These are phyloP conservation scores for Synanceia verrucosa DNA, from an alignment of 2,797 vertebrate species.

Conservation along the genomic window DNA sequence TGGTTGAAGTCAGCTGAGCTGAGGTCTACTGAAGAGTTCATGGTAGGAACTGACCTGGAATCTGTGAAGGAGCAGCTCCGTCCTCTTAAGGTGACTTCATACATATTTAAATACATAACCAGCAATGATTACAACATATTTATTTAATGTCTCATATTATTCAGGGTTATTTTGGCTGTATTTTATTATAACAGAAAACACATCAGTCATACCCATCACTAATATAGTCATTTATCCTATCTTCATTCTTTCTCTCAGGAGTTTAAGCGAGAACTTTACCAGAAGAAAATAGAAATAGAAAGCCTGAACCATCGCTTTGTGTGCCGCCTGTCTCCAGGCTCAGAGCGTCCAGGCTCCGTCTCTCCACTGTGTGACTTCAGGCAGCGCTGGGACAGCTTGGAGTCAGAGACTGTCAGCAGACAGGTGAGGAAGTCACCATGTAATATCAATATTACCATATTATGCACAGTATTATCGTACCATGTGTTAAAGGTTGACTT, in stretches of 20 bases:
- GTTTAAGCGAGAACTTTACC: slow-evolving; percentile 91
- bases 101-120: neutral
- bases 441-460: neutral
- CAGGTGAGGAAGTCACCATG: slow-evolving; percentile 77
- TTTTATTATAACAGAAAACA: neutral
- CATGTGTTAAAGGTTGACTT: neutral
- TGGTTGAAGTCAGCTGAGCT: slow-evolving; percentile 88
- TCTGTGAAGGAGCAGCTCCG: slow-evolving; percentile 88
- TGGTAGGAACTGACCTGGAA: slow-evolving; percentile 85
- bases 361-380: slow-evolving; percentile 82
- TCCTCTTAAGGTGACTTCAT: slow-evolving; percentile 86
- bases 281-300: slow-evolving; percentile 91
- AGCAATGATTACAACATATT: neutral
- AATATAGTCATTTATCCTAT: neutral
- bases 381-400: slow-evolving; percentile 87
- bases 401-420: slow-evolving; percentile 86
- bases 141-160: neutral
- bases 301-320: slow-evolving; percentile 85
- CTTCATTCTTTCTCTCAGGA: slow-evolving; percentile 72
- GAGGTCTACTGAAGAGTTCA: slow-evolving; percentile 85
- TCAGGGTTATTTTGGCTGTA: neutral
- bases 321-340: slow-evolving; percentile 78
- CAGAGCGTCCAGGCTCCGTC: slow-evolving; percentile 68
- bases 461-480: neutral
- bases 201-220: neutral